Conservation (phyloP, 2,888 invertebrate genomes). For the Calameuta pallipes region DNA sequence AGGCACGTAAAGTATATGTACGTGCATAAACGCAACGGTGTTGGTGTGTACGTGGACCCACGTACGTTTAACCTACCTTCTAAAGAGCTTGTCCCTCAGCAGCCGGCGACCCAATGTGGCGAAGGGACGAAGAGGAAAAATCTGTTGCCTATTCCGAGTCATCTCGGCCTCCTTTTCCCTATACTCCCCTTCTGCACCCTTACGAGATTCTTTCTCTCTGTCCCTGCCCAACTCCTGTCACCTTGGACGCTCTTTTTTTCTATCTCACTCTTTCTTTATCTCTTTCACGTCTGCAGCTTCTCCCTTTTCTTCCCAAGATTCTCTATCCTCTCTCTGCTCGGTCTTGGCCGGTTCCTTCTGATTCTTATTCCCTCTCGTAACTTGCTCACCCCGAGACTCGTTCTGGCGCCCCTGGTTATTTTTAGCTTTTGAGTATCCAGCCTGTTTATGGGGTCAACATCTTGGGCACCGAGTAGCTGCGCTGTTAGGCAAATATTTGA, state of each 20-base stretch:
- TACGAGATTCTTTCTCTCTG: slow-evolving; percentile 7
- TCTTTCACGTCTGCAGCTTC: neutral
- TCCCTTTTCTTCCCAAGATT: slow-evolving; percentile 6
- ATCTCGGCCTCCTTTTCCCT: slow-evolving; percentile 34
- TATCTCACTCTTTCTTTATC: slow-evolving; percentile 5
- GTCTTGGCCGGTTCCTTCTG: neutral
- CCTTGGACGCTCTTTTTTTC: slow-evolving; percentile 3
- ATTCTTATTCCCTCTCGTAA: slow-evolving; percentile 36
- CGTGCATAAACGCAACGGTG: neutral
- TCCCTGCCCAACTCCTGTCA: neutral
- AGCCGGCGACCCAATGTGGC: slow-evolving; percentile 69
- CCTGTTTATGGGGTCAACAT: slow-evolving; percentile 55
- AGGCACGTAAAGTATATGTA: neutral
- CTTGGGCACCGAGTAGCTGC: slow-evolving; percentile 20
- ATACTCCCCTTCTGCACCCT: slow-evolving; percentile 5
- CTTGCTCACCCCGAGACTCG: slow-evolving; percentile 29
- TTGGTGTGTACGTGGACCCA: neutral
- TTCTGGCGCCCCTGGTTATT: slow-evolving; percentile 45
- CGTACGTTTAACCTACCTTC: slow-evolving; percentile 64
- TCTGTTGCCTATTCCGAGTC: slow-evolving; percentile 67
- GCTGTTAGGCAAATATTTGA: slow-evolving; percentile 15
- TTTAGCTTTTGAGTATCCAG: slow-evolving; percentile 43
- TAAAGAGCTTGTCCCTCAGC: slow-evolving; percentile 68
- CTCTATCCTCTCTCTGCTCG: slow-evolving; percentile 7
- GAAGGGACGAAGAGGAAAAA: slow-evolving; percentile 68